Evolutionary conservation across 2,113 vertebrate species (phyloP).

Genomic region (Cardinalis cardinalis): DNA sequence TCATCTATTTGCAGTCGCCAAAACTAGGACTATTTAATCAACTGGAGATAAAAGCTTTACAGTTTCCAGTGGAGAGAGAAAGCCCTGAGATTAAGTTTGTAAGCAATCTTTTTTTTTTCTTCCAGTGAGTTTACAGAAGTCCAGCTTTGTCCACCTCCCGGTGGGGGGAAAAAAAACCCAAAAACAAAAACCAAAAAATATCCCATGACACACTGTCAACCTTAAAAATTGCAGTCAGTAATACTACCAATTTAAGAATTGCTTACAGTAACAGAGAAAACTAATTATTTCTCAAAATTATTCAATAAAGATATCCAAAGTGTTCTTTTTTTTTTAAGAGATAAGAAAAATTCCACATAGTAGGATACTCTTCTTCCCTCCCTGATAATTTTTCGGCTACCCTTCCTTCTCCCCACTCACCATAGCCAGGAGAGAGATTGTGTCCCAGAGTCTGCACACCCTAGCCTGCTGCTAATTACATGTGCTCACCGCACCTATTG

Average conservation of each 20-base stretch:
- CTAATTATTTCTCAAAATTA: neutral
- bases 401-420: neutral
- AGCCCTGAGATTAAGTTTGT: neutral
- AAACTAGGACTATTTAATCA: neutral
- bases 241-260: neutral
- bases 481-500: neutral
- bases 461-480: neutral
- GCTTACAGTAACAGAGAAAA: neutral
- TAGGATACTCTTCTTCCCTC: neutral
- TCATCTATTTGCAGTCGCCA: neutral
- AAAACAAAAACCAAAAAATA: neutral
- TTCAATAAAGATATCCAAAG: neutral
- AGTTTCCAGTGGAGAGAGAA: neutral
- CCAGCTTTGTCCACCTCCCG: neutral
- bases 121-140: neutral
- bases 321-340: neutral
- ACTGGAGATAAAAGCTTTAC: neutral
- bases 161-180: accelerated
- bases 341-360: neutral
- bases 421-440: neutral
- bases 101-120: neutral
- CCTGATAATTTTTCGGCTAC: neutral
- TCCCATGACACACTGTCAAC: neutral
- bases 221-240: neutral
- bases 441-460: neutral